Base-by-base conservation (phyloP, 2,888 invertebrate species). In the Chymomyza fuscimana region DNA sequence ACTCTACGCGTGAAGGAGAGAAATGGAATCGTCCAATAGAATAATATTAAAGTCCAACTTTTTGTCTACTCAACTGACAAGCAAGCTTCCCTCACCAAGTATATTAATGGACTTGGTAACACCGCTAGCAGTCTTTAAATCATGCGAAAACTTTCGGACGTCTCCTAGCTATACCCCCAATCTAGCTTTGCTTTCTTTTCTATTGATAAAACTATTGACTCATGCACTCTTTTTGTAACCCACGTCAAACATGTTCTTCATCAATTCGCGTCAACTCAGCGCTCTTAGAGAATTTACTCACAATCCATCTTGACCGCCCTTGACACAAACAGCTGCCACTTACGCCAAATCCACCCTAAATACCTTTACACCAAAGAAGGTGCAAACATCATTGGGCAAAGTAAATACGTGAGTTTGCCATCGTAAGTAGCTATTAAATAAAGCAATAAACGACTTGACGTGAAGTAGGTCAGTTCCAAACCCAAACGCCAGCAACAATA, bases 381-480 rank as follows among this genome's bases (percentile, higher is more conserved):
- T 46, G 40, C 40, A 46, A 46, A 46, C 40, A 46, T 12, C 40
- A 46, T 12, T 3, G 12, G 12, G 2, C 3, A 46, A 46, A 46
- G 40, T 46, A 59, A 29, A 5, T 36, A 5, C 50, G 52, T 50
- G 58, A 64, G 65, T 32, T 62, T 72, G 61, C 62, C 50, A 59
- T 36, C 6, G 63, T 54, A 63, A 73, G 66, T 73, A 46, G 40
- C 82, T 77, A 73, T 70, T 79, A 70, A 73, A 73, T 86, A 79
- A 81, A 72, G 70, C 78, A 64, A 65, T 60, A 58, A 78, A 72
- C 60, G 59, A 64, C 60, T 59, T 72, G 69, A 62, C 25, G 58
- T 61, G 70, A 84, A 84, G 70, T 81, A 69, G 85, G 82, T 80
- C 82, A 82, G 63, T 73, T 62, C 59, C 12, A 15, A 46, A 12